Evolutionary conservation across 2,797 vertebrate species (phyloP), one percentile per base, ranked within the genome.

Genomic region (Sebastes trivittatus): DNA sequence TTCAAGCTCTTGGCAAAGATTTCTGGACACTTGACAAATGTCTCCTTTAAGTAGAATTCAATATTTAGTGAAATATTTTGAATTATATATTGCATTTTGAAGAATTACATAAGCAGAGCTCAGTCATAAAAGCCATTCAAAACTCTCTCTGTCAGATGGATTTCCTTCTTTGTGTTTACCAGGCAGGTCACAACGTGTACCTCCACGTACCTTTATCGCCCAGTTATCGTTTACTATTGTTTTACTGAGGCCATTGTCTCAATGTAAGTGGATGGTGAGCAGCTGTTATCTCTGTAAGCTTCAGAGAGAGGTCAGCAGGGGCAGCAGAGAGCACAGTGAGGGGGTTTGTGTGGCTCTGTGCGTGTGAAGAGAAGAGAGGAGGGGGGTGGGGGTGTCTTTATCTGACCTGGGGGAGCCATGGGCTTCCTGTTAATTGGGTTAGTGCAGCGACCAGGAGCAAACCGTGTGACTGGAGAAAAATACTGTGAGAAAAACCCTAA

Each of bases 331-430:
- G 93, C 92, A 78, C 61, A 75, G 30, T 56, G 55, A 69, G 82
- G 58, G 72, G 61, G 67, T 71, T 14, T 78, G 25, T 78, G 71
- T 67, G 69, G 23, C 22, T 42, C 3, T 49, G 55, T 73, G 65
- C 65, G 71, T 23, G 74, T 46, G 42, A 46, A 0, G 42, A 46
- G 16, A 18, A 18, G 42, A 46, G 42, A 46, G 42, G 83, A 73
- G 80, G 73, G 77, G 76, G 76, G 66, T 54, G 87, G 30, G 64
- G 81, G 64, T 95, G 91, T 95, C 91, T 93, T 94, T 95, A 96
- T 95, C 94, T 96, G 95, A 96, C 95, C 96, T 95, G 88, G 79
- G 89, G 91, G 92, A 92, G 91, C 88, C 88, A 87, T 90, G 88
- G 90, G 89, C 86, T 93, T 91, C 88, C 91, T 92, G 91, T 93